A percentile compares a stretch with the other conserved stretches of the same genome.
Evolutionary conservation across 2,797 vertebrate species (phyloP).

Genomic region (Acanthurus lineatus): DNA sequence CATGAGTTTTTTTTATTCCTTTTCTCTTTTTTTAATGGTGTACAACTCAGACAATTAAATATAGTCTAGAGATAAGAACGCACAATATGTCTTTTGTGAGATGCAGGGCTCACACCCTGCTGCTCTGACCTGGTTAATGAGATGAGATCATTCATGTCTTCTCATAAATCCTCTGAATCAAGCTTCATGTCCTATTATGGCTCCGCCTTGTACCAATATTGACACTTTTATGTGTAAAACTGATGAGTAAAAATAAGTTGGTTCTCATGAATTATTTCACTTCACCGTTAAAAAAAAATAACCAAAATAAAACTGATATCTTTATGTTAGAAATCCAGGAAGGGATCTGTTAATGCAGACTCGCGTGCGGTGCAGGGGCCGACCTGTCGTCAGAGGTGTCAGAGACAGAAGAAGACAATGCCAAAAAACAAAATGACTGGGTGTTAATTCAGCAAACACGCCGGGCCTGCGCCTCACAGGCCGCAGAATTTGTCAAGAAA

Average conservation of each 20-base stretch:
- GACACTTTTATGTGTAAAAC: conserved; percentile 28
- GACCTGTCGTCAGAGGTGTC: conserved; percentile 42
- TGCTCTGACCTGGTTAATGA: conserved; percentile 18
- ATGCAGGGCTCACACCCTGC: not conserved
- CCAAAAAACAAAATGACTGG: conserved; percentile 85
- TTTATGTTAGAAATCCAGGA: not conserved
- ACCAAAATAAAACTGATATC: not conserved
- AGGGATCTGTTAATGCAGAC: conserved; percentile 14
- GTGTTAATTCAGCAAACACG: conserved; percentile 87
- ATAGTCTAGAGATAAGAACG: conserved; percentile 16
- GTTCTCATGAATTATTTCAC: not conserved
- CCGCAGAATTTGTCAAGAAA: conserved; percentile 89
- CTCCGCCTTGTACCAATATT: conserved; percentile 20
- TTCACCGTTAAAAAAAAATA: not conserved
- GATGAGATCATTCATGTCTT: conserved; percentile 42
- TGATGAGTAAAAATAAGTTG: not conserved
- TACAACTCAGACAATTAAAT: conserved; percentile 5
- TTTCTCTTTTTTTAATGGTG: not conserved
- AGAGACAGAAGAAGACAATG: conserved; percentile 69
- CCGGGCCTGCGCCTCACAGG: conserved; percentile 78
- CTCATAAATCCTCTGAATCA: conserved; percentile 33
- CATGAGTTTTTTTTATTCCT: not conserved
- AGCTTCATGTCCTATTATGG: conserved; percentile 21
- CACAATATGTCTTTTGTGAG: not conserved
- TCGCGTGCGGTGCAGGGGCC: not conserved